Conservation (phyloP, 2,113 vertebrate genomes). For the Pao palembangensis region DNA sequence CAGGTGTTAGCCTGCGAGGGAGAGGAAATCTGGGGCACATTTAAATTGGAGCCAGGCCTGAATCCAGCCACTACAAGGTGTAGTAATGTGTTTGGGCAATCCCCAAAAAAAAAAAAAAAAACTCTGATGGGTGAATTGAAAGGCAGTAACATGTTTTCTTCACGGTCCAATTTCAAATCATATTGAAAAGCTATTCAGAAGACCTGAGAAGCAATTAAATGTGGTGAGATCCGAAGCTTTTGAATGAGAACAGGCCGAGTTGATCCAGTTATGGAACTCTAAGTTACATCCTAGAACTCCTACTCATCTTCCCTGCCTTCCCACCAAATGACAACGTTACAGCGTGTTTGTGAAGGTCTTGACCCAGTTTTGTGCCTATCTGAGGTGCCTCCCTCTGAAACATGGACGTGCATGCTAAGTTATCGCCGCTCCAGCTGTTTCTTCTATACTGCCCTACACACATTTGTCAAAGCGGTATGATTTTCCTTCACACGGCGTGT, state of each 20-base stretch:
- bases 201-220: no score
- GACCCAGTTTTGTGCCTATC: constrained; percentile 16
- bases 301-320: background rate
- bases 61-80: background rate
- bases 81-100: constrained; percentile 2
- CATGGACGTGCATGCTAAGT: background rate
- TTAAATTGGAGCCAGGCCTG: constrained; percentile 52
- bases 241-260: no score
- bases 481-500: constrained; percentile 18
- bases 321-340: no score
- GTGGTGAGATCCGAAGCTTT: no score
- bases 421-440: constrained; percentile 62
- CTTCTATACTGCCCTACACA: constrained; percentile 3
- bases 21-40: constrained; percentile 30
- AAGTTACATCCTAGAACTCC: background rate
- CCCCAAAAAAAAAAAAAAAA: constrained; percentile 12
- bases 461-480: constrained; percentile 23
- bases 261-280: no score
- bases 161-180: no score
- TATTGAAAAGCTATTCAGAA: no score
- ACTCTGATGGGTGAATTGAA: no score
- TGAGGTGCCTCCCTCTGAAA: constrained; percentile 14
- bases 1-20: constrained; percentile 58
- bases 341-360: constrained; percentile 16
- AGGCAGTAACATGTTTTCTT: no score